phyloP scores from a whole-genome alignment of 2,888 invertebrate species.

The Trissonchulus sp. region DNA sequence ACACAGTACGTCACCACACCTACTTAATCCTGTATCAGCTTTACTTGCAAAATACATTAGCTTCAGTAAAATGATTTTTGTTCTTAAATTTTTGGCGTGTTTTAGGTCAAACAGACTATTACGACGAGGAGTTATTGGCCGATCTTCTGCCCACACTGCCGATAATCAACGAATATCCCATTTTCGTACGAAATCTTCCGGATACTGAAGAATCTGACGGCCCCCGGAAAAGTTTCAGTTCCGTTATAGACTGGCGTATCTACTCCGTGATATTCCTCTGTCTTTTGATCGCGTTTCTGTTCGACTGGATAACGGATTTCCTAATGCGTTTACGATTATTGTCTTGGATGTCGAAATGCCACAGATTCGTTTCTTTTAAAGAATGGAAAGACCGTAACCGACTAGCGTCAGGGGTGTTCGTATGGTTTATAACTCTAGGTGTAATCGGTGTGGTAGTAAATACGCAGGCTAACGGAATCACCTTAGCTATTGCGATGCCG shows the following conservation, averaged over 20 bases:
- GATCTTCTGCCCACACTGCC: neutral
- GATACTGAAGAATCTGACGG: neutral
- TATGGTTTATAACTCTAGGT: neutral
- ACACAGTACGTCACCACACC: too few relatives aligned
- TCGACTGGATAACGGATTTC: neutral
- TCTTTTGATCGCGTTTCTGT: neutral
- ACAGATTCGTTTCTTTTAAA: too few relatives aligned
- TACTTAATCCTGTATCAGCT: too few relatives aligned
- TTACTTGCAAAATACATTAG: too few relatives aligned
- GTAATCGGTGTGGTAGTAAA: neutral
- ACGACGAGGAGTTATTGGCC: neutral
- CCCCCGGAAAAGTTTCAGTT: neutral
- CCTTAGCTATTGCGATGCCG: neutral
- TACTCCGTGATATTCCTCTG: neutral
- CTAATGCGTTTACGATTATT: neutral
- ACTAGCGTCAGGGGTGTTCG: neutral
- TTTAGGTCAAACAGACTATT: neutral
- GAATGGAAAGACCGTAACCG: conserved; percentile 1
- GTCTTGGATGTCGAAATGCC: neutral
- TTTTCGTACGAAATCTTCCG: neutral
- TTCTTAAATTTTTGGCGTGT: too few relatives aligned
- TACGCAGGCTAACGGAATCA: neutral
- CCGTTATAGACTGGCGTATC: neutral
- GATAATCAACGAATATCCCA: neutral
- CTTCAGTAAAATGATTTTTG: too few relatives aligned